Evolutionary conservation across 2,888 invertebrate genomes (phyloP), one percentile per base, ranked within the genome.

Genomic region (Gastracanthus pulcherrimus): DNA sequence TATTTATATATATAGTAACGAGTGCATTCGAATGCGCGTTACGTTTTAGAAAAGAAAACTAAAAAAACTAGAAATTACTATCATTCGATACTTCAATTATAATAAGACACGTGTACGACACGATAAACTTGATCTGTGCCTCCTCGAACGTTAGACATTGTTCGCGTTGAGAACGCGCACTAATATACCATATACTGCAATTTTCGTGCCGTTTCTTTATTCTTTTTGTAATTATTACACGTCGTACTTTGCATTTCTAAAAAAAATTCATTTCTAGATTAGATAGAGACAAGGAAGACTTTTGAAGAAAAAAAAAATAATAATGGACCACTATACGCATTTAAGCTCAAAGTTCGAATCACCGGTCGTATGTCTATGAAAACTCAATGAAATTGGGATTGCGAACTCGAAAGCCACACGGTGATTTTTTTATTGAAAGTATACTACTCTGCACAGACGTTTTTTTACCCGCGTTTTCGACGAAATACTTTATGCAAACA

Each of bases 121-220:
- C 55, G 64, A 55, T 75, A 81, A 78, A 70, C 38, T 81, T 31
- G 72, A 81, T 78, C 55, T 77, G 78, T 81, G 78, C 81, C 78
- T 81, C 81, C 38, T 74, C 23, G 31, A 51, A 19, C 29, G 23
- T 41, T 23, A 80, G 69, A 70, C 26, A 41, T 64, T 31, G 36
- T n/a, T n/a, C 51, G 70, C 74, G 64, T 80, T 76, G 72, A n/a
- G n/a, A n/a, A n/a, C n/a, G n/a, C n/a, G n/a, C n/a, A n/a, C n/a
- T n/a, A n/a, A n/a, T n/a, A n/a, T n/a, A n/a, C n/a, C n/a, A n/a
- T n/a, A n/a, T n/a, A n/a, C n/a, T n/a, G n/a, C 76, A 3, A 13
- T 9, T 62, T 34, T 36, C 31, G n/a, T 16, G n/a, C 19, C 23
- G 19, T 51, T 41, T 6, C n/a, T 41, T 7, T 9, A 41, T 48